Evolutionary conservation across 2,888 invertebrate genomes (phyloP).

Genomic region (Mylabris sibirica): DNA sequence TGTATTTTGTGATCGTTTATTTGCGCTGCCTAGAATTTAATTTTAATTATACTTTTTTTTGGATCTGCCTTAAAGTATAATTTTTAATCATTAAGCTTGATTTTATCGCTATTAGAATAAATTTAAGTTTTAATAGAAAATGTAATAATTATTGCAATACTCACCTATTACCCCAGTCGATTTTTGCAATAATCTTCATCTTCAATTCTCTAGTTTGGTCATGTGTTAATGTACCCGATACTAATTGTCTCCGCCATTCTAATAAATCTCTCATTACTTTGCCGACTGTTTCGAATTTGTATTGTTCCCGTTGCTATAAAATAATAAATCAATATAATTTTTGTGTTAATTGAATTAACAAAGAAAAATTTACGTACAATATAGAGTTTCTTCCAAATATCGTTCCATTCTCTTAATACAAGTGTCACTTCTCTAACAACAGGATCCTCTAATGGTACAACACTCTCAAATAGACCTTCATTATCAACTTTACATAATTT

Average conservation of each 20-base stretch:
- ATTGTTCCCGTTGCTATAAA: slow-evolving; percentile 79
- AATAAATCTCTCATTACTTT: slow-evolving; percentile 91
- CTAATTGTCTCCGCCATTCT: slow-evolving; percentile 82
- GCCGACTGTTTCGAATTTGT: slow-evolving; percentile 84
- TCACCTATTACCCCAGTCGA: slow-evolving; percentile 97
- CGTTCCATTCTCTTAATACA: slow-evolving; percentile 92
- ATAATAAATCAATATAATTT: neutral
- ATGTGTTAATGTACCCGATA: slow-evolving; percentile 88
- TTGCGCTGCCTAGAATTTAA: neutral
- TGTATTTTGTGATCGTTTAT: neutral
- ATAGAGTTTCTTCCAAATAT: slow-evolving; percentile 90
- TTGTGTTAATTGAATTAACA: no score
- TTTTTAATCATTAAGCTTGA: slow-evolving; percentile 7
- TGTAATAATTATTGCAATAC: slow-evolving; percentile 56
- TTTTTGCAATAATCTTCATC: slow-evolving; percentile 86
- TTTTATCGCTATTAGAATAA: neutral
- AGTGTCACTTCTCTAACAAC: slow-evolving; percentile 91
- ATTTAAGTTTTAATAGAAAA: neutral
- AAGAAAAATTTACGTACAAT: no score
- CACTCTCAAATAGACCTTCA: slow-evolving; percentile 76
- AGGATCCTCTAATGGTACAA: slow-evolving; percentile 82
- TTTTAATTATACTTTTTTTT: neutral
- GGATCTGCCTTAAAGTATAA: neutral
- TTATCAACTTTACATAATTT: slow-evolving; percentile 83
- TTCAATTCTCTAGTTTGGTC: slow-evolving; percentile 89